Conservation (phyloP, 2,113 vertebrate species). For the Egretta garzetta region DNA sequence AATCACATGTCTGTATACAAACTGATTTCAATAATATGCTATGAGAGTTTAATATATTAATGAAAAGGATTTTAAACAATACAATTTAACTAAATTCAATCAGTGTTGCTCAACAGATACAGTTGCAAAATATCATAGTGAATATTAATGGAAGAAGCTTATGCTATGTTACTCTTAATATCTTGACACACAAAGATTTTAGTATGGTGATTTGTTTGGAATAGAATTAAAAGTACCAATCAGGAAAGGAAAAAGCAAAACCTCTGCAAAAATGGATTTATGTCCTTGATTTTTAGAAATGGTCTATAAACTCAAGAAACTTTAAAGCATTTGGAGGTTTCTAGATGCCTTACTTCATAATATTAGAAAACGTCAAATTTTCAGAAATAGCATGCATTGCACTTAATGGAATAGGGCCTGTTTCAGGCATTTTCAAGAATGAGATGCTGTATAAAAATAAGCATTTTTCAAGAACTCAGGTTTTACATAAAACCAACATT, state of each 20-base stretch:
- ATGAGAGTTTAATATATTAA: conserved; percentile 22
- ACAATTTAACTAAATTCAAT: conserved; percentile 41
- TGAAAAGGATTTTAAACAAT: conserved; percentile 20
- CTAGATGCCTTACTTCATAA: not conserved
- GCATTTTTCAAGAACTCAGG: not conserved
- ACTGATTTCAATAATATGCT: not conserved
- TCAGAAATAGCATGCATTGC: not conserved
- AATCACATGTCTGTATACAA: not conserved
- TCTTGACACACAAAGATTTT: not conserved
- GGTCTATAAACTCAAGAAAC: not conserved
- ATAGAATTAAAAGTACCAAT: not conserved
- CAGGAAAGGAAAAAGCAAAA: not conserved
- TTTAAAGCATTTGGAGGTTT: not conserved
- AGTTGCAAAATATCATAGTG: not conserved
- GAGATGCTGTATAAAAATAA: not conserved
- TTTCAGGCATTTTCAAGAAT: not conserved
- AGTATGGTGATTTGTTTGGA: not conserved
- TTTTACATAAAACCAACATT: not conserved
- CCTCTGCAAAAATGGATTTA: not conserved
- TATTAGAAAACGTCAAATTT: not conserved
- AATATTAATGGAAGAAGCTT: conserved; percentile 10
- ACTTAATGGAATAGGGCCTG: not conserved
- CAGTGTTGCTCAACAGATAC: not conserved
- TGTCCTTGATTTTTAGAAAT: not conserved
- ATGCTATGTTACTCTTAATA: not conserved